phyloP scores from a whole-genome alignment of 92 coral and sea anemone genomes.

The Porites rus region DNA sequence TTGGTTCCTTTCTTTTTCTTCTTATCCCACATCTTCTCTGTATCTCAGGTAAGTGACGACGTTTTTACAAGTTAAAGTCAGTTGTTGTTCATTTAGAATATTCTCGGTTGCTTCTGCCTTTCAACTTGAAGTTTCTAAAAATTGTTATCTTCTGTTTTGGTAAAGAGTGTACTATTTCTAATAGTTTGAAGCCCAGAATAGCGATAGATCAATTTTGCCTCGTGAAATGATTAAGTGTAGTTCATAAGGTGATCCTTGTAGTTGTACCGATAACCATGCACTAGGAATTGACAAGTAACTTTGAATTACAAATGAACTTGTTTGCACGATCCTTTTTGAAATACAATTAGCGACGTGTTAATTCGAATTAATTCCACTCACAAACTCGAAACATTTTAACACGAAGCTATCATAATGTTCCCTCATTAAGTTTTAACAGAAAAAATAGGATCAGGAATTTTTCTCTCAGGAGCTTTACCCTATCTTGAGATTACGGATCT shows the following conservation, averaged over 20 bases:
- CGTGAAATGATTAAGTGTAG: no score
- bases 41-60: conserved; percentile 20
- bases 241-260: no score
- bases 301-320: conserved; percentile 9
- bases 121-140: not conserved
- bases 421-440: not conserved
- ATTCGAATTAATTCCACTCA: not conserved
- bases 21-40: not conserved
- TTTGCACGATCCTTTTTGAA: not conserved
- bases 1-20: not conserved
- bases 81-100: not conserved
- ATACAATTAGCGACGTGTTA: not conserved
- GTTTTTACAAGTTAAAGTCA: not conserved
- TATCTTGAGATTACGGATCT: no score
- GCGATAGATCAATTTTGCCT: no score
- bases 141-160: no score
- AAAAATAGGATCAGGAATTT: not conserved
- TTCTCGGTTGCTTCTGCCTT: not conserved
- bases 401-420: not conserved
- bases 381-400: not conserved
- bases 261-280: no score
- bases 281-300: not conserved
- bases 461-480: no score
- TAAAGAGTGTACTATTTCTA: no score
- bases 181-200: no score